A percentile compares a stretch with the other conserved stretches of the same genome.
These are phyloP conservation scores for Rhynchonycteris naso DNA, from an alignment of 2,797 vertebrate genomes.

Conservation along the genomic window DNA sequence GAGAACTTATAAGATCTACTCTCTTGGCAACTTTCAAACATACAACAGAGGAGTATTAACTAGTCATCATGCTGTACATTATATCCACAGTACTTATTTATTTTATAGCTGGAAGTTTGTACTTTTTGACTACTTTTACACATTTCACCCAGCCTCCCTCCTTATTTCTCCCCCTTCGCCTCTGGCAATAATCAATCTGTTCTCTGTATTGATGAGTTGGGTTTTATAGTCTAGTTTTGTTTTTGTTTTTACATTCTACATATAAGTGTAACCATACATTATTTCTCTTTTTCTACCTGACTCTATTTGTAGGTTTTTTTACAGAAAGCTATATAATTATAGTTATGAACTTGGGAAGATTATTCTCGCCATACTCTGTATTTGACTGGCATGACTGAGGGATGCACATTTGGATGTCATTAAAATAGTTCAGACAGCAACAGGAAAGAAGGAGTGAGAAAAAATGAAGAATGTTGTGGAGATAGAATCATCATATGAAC, in stretches of 20 bases:
- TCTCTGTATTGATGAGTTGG: not conserved
- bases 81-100: not conserved
- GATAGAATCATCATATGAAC: not conserved
- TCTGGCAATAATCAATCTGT: not conserved
- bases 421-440: not conserved
- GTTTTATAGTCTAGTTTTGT: not conserved
- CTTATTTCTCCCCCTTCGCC: too few relatives aligned
- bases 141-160: not conserved
- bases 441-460: not conserved
- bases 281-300: not conserved
- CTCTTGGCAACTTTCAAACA: not conserved
- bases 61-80: not conserved
- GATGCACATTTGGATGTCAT: not conserved
- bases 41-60: not conserved
- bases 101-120: not conserved
- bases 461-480: not conserved
- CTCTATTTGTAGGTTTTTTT: not conserved
- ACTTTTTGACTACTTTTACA: not conserved
- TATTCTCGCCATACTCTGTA: not conserved
- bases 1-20: not conserved
- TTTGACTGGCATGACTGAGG: not conserved
- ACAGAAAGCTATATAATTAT: not conserved
- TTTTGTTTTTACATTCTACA: not conserved
- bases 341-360: not conserved
- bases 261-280: not conserved